Percentiles rank a stretch among this genome's conserved stretches.
phyloP scores from a whole-genome alignment of 2,797 vertebrate species.

The Percopsis omiscomaycus region DNA sequence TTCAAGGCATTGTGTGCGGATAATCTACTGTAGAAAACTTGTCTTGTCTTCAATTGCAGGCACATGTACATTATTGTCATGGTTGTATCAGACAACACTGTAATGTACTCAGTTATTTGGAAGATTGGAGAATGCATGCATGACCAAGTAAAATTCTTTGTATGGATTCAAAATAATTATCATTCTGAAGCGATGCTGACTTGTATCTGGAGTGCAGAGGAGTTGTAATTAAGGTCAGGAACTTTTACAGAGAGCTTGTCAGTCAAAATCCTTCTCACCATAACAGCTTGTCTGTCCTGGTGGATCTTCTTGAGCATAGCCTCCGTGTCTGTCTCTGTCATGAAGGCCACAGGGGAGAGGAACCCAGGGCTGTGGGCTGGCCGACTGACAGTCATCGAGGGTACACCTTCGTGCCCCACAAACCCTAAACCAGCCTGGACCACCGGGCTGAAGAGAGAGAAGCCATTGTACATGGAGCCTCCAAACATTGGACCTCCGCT shows the following conservation, averaged over 20 bases:
- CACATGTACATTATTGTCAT: no score
- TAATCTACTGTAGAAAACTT: no score
- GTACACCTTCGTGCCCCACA: slow-evolving; percentile 63
- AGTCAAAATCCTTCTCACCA: slow-evolving; percentile 58
- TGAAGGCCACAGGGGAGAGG: slow-evolving; percentile 74
- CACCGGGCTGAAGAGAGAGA: slow-evolving; percentile 63
- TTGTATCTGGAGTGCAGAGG: background rate
- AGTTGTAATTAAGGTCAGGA: no score
- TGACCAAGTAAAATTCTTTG: no score
- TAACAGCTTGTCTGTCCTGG: slow-evolving; percentile 72
- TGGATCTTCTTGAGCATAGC: slow-evolving; percentile 73
- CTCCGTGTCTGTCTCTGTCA: slow-evolving; percentile 74
- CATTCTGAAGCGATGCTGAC: background rate
- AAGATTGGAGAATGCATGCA: no score
- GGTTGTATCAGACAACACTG: background rate
- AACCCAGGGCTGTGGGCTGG: slow-evolving; percentile 60
- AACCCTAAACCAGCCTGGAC: slow-evolving; percentile 60
- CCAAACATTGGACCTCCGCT: slow-evolving; percentile 57
- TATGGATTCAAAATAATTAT: no score
- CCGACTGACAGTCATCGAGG: slow-evolving; percentile 61
- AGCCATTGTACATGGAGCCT: slow-evolving; percentile 65
- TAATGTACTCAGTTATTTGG: background rate
- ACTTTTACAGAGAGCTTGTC: background rate
- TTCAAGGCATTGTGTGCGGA: no score
- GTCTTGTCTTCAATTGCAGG: no score